Conservation (phyloP, 2,113 vertebrate genomes). For the Salvelinus alpinus region DNA sequence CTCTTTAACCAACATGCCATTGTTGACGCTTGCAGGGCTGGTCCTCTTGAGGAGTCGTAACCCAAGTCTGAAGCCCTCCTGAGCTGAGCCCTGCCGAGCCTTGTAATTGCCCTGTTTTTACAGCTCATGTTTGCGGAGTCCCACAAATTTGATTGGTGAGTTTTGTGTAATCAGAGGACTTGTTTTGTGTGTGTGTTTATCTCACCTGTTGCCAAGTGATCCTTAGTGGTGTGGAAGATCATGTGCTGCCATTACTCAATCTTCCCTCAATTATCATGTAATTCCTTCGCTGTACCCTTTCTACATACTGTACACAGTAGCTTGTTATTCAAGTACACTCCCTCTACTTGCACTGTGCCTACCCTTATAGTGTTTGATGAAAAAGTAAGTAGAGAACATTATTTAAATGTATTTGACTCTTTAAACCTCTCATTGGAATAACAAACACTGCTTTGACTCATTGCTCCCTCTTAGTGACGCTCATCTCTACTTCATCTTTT, state of each 20-base stretch:
- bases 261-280: slow-evolving; percentile 1
- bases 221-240: slow-evolving; percentile 16
- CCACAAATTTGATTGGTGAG: slow-evolving; percentile 37
- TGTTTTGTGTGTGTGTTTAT: slow-evolving; percentile 32
- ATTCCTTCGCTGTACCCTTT: neutral
- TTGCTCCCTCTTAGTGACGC: neutral
- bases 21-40: slow-evolving; percentile 52
- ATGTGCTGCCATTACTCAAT: slow-evolving; percentile 30
- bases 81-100: slow-evolving; percentile 13
- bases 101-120: slow-evolving; percentile 56
- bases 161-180: slow-evolving; percentile 40
- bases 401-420: neutral
- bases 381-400: neutral
- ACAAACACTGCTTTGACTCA: neutral
- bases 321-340: neutral
- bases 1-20: slow-evolving; percentile 50
- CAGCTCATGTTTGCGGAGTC: slow-evolving; percentile 45
- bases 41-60: slow-evolving; percentile 29
- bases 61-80: slow-evolving; percentile 29
- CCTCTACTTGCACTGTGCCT: neutral
- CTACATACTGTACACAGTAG: neutral
- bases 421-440: neutral
- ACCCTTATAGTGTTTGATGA: neutral
- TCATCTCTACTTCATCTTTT: neutral
- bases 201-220: slow-evolving; percentile 26